Base-by-base conservation (phyloP, 2,888 invertebrate species). In the Pachydiplax longipennis region DNA sequence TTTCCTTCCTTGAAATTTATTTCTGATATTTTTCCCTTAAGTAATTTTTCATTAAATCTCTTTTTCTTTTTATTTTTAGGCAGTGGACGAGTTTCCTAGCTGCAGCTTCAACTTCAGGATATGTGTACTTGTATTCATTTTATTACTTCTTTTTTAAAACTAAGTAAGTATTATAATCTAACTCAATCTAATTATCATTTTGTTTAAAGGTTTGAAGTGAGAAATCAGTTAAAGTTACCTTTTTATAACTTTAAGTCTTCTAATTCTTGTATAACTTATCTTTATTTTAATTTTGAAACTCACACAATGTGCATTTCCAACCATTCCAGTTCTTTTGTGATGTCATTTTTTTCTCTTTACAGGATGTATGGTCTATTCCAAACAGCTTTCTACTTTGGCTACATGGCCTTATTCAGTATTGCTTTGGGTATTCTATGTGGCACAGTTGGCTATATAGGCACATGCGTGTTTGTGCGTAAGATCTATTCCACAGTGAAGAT, bases 121-220 rank as follows among this genome's bases (percentile, higher is more conserved):
- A 99, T 95, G 99, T 99, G 91, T 99, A 99, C 94, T 94, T 99
- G 92, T 99, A 99, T 95, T 99, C 99, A 18, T 97, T 99, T 94
- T 99, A 99, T 94, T 99, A 99, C 94, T 99, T 99, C 96, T 97
- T 99, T 95, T 99, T 99, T 94, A 99, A 99, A 95, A 99, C 99
- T 92, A 99, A 99, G 98, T 98, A 94, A 96, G 97, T 95, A 82
- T 37, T 22, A 92, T 91, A 15, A 22, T 82, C 58, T 87, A 22
- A 80, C 35, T 73, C 1, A 53, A 3, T 53, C 15, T 53, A 53
- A 13, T 15, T 53, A 18, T 53, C 1, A 53, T 53, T 53, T 1
- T 18, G 1, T 15, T 18, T 13, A 6, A 53, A 53, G 18, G 53
- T 15, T 53, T 53, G 3, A 18, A 18, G 53, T 53, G 4, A 10